Evolutionary conservation across 2,113 vertebrate species (phyloP), one percentile per base, ranked within the genome.

Genomic region (Salvelinus fontinalis): DNA sequence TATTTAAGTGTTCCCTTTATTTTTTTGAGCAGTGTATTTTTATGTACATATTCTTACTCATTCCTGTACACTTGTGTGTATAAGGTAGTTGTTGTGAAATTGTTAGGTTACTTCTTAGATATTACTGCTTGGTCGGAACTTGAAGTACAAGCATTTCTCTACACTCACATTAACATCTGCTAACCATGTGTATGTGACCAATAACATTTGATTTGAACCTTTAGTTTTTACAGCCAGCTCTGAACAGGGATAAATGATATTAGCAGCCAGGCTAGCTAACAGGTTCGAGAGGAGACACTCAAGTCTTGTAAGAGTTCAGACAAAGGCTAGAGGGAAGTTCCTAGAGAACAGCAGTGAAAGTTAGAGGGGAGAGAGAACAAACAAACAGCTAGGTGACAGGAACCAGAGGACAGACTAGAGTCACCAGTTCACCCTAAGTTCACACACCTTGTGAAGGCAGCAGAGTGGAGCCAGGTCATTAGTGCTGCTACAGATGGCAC

Each of bases 401-500:
- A 62, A 62, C 59, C 18, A 34, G 16, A 34, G 16, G 29, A 66
- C 64, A 67, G 66, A 16, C 31, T 67, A 7, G 22, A 26, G 22
- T 27, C 65, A 14, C 22, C 29, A 13, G 66, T 67, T 62, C 59
- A 62, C 59, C 8, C n/a, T n/a, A 16, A 16, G 59, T n/a, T 62
- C 59, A 62, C 18, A 13, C 59, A 62, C 59, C 51, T 18, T 54
- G 51, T 54, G 51, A 54, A 24, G 59, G 6, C 59, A 22, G 59
- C 59, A 62, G 20, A 62, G 78, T 82, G 75, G 65, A 67, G 62
- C 5, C 3, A 64, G 31, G 81, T 77, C 69, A 67, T 88, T 83
- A 79, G 83, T 73, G 14, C 66, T 48, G 70, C 80, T 81, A 83
- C 88, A 92, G 89, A 89, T 91, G 90, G 89, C 67, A 12, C 77